These are phyloP conservation scores for Actias luna DNA, from an alignment of 2,888 invertebrate genomes.

Conservation along the genomic window DNA sequence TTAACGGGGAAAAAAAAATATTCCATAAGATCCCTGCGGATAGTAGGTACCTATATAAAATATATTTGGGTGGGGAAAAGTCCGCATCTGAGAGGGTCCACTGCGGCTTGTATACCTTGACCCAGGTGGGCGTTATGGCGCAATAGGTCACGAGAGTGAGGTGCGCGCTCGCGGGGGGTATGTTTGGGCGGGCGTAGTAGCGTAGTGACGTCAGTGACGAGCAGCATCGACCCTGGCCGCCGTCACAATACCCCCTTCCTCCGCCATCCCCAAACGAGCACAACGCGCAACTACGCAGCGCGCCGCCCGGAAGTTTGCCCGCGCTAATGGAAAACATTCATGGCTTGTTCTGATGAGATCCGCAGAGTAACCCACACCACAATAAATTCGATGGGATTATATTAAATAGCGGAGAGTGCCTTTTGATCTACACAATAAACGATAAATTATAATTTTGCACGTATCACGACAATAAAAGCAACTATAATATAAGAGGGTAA, in stretches of 20 bases:
- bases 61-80: not conserved
- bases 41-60: not conserved
- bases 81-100: conserved; percentile 50
- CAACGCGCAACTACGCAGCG: conserved; percentile 67
- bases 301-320: conserved; percentile 65
- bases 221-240: conserved; percentile 70
- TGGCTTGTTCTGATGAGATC: conserved; percentile 49
- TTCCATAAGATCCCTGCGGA: not conserved
- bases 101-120: conserved; percentile 71
- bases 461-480: not conserved
- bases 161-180: conserved; percentile 51
- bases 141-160: conserved; percentile 72
- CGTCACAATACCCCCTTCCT: conserved; percentile 68
- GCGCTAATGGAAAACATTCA: conserved; percentile 65
- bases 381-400: conserved; percentile 26
- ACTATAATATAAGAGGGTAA: too few relatives aligned
- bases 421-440: not conserved
- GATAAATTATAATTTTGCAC: not conserved
- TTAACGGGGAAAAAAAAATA: not conserved
- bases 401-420: not conserved
- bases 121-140: conserved; percentile 75
- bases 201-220: conserved; percentile 78
- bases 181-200: conserved; percentile 80
- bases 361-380: conserved; percentile 31
- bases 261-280: conserved; percentile 19